Conservation (phyloP, 2,888 invertebrate genomes). For the Andricus quercusramuli region DNA sequence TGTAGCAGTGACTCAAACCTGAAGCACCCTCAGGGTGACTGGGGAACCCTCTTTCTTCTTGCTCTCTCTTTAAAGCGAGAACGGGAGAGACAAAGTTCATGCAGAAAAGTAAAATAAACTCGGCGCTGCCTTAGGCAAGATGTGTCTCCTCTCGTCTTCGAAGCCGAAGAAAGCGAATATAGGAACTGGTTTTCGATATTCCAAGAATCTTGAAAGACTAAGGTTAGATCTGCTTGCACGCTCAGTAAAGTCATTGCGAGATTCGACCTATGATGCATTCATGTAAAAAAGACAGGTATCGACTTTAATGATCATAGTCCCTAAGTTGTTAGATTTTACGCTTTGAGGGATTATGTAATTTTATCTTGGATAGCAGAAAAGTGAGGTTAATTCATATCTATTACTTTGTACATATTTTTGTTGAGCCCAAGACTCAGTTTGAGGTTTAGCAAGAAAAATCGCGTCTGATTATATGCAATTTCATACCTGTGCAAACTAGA, state of each 20-base stretch:
- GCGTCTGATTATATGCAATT: no score
- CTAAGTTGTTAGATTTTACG: neutral
- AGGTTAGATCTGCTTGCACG: slow-evolving; percentile 26
- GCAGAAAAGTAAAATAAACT: slow-evolving; percentile 39
- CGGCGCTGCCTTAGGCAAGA: slow-evolving; percentile 51
- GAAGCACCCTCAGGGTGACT: slow-evolving; percentile 65
- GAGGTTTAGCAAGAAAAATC: no score
- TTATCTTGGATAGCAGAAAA: neutral
- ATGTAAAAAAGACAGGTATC: neutral
- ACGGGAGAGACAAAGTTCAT: slow-evolving; percentile 35
- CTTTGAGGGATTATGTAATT: neutral
- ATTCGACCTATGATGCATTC: neutral
- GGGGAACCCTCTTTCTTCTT: slow-evolving; percentile 61
- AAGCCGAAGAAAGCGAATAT: slow-evolving; percentile 62
- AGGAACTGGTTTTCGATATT: slow-evolving; percentile 64
- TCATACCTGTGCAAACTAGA: no score
- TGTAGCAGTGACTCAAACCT: slow-evolving; percentile 62
- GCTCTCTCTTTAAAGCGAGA: slow-evolving; percentile 17
- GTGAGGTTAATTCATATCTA: neutral
- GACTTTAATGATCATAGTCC: neutral
- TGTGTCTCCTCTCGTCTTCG: slow-evolving; percentile 54
- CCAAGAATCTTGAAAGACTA: slow-evolving; percentile 51
- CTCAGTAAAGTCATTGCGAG: slow-evolving; percentile 22
- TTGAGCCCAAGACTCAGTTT: neutral
- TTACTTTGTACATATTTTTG: neutral